Evolutionary conservation across 2,888 invertebrate genomes (phyloP).

Genomic region (Allygus modestus): DNA sequence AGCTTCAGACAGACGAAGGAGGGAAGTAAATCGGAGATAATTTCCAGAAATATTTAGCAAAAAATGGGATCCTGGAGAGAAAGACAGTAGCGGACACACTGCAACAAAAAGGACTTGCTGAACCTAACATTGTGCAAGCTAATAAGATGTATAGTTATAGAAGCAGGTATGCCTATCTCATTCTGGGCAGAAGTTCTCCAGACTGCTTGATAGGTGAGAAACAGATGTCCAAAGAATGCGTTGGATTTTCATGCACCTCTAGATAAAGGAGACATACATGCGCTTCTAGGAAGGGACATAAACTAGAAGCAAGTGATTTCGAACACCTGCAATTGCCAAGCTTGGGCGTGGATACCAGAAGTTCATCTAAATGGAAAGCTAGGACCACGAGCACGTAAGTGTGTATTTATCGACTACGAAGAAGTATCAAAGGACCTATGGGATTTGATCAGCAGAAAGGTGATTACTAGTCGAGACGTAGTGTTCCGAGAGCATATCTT

Average conservation of each 20-base stretch:
- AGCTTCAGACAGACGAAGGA: neutral
- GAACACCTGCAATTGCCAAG: neutral
- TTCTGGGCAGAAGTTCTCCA: neutral
- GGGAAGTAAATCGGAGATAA: neutral
- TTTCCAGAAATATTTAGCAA: neutral
- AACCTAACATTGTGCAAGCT: neutral
- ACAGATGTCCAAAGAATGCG: neutral
- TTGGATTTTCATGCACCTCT: neutral
- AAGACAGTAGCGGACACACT: neutral
- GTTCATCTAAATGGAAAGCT: conserved; percentile 30
- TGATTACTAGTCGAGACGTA: too few species aligned
- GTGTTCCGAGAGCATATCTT: too few species aligned
- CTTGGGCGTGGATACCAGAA: neutral
- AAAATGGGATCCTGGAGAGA: neutral
- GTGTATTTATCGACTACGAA: conserved; percentile 48
- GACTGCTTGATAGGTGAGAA: neutral
- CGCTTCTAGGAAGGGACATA: conserved; percentile 12
- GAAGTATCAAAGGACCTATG: conserved; percentile 45
- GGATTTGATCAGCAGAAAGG: neutral
- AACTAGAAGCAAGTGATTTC: neutral
- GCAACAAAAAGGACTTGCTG: neutral
- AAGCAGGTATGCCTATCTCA: neutral
- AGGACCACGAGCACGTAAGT: conserved; percentile 52
- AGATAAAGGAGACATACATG: too few species aligned
- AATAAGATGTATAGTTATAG: neutral